Evolutionary conservation across 1,140 invertebrate species (phyloP), one percentile per base, ranked within the genome.

Genomic region (Eubasilissa regina): DNA sequence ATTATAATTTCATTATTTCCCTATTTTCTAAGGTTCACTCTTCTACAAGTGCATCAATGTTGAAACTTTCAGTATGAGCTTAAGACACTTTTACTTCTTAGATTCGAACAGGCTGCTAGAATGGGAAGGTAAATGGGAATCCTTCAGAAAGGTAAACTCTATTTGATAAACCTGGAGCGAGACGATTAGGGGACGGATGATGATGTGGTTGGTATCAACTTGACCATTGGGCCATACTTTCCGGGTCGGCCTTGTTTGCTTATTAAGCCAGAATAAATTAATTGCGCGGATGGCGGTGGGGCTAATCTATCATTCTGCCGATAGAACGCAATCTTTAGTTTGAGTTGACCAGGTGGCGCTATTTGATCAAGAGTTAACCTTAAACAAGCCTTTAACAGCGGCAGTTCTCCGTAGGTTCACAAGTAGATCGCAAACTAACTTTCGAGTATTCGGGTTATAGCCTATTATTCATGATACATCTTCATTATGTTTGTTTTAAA

Each of bases 301-400:
- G 45, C 80, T 82, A 82, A 82, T 82, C 80, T 79, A 82, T 82
- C 80, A 82, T 82, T 82, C 75, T 75, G 78, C 78, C 78, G 81
- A 82, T 82, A 82, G 66, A 82, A 82, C 81, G 80, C 75, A 80
- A 82, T 82, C 81, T 82, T 82, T 82, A 58, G 78, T 80, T 82
- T 80, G 78, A 80, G 47, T 82, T 82, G 58, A 66, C 45, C 73
- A 79, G 77, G 73, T 78, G 56, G 11, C 70, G 55, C 48, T 73
- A 51, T 73, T 73, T 73, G 70, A 53, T 55, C 56, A 21, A 53
- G n/a, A 35, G 48, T 45, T 43, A 11, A 4, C 13, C n/a, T n/a
- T n/a, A n/a, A n/a, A n/a, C n/a, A 55, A 55, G 12, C 21, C 48
- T n/a, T n/a, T n/a, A n/a, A n/a, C n/a, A n/a, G n/a, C n/a, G n/a